These are phyloP conservation scores for Nemapogon koenigi DNA, from an alignment of 2,888 invertebrate species.

Conservation along the genomic window DNA sequence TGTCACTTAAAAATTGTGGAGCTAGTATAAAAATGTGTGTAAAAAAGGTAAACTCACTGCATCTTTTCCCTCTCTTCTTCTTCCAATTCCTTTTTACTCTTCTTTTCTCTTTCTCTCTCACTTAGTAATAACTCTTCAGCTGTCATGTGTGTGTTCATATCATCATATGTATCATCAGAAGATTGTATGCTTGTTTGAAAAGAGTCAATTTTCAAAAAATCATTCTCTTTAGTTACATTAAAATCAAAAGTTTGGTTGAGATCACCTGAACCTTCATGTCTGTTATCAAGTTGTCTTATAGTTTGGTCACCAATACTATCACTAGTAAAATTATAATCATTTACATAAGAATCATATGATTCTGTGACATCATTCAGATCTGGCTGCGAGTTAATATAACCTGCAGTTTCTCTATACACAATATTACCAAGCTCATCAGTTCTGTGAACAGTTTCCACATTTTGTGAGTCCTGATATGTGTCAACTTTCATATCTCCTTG, in stretches of 20 bases:
- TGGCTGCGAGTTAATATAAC: slow-evolving; percentile 29
- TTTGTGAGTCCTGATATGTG: slow-evolving; percentile 36
- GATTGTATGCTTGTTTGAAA: background rate
- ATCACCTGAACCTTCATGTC: slow-evolving; percentile 21
- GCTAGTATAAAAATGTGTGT: slow-evolving; percentile 3
- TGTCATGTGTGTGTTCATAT: slow-evolving; percentile 25
- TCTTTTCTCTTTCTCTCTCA: slow-evolving; percentile 71
- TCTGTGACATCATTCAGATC: slow-evolving; percentile 37
- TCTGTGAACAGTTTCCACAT: slow-evolving; percentile 38
- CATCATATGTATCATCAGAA: slow-evolving; percentile 10
- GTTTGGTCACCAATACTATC: slow-evolving; percentile 19
- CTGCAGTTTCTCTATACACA: slow-evolving; percentile 39
- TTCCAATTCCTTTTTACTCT: slow-evolving; percentile 83
- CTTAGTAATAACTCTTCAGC: slow-evolving; percentile 48
- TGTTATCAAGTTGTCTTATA: slow-evolving; percentile 23
- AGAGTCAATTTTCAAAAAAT: no score
- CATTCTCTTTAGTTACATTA: no score
- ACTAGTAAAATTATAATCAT: slow-evolving; percentile 45
- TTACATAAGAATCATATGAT: slow-evolving; percentile 45
- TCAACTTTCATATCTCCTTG: slow-evolving; percentile 29
- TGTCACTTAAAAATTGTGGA: no score
- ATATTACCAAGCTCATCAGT: slow-evolving; percentile 52
- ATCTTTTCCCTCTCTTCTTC: slow-evolving; percentile 95
- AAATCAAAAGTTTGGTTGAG: background rate
- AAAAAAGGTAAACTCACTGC: slow-evolving; percentile 73